Evolutionary conservation across 2,888 invertebrate genomes (phyloP), one percentile per base, ranked within the genome.

Genomic region (Ichneumoninae sp.): DNA sequence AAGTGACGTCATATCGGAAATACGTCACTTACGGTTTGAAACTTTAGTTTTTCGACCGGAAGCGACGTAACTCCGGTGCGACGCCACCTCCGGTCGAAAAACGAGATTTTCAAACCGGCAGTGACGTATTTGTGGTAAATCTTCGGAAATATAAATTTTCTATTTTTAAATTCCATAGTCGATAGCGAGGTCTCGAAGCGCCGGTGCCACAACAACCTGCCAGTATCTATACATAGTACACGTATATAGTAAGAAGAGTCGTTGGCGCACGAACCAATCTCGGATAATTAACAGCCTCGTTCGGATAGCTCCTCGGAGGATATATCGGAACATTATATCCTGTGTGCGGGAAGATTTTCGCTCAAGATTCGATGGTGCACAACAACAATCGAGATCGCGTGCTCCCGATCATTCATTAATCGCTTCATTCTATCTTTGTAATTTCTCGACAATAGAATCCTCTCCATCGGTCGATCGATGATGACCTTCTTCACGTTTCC

Each of bases 281-380:
- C 87, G 87, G 88, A 89, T 90, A 90, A 91, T 91, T 91, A 91
- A 91, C 91, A 90, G 89, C 90, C 88, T 86, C 89, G 87, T 87
- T 90, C 72, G 33, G 83, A 83, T 86, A 86, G 84, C 85, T 85
- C 86, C 16, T 83, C 79, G 77, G 78, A 77, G 82, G 82, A 84
- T 84, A 88, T 86, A 89, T 82, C 50, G 77, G 69, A 62, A n/a
- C 57, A 50, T 57, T 62, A 19, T 50, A 19, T 50, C 22, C 47
- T 26, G 26, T 26, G 62, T 33, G 30, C 62, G 6, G 16, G n/a
- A 62, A 62, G n/a, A 13, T 30, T 33, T 22, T 57, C 62, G 16
- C 16, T 54, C 57, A 57, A 85, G 79, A 82, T 79, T 78, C 68
- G 77, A 80, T 54, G 40, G 47, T 68, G 80, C 70, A 71, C 72